These are phyloP conservation scores for Glyphotaelius pellucidus DNA, from an alignment of 2,888 invertebrate species.

Conservation along the genomic window DNA sequence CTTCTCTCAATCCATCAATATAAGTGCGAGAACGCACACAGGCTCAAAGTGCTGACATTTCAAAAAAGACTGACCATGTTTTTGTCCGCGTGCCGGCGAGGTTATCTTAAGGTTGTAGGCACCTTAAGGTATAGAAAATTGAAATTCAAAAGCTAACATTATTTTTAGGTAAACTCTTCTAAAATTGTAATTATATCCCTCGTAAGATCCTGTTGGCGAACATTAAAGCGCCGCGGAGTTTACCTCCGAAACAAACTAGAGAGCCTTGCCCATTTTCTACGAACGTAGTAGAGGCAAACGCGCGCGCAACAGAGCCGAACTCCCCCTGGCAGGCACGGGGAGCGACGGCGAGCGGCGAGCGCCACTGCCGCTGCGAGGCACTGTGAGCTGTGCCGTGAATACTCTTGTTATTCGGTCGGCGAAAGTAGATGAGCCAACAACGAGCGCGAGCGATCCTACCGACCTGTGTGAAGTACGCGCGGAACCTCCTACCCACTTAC, in stretches of 20 bases:
- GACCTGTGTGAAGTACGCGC: conserved; percentile 70
- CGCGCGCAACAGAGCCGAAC: conserved; percentile 45
- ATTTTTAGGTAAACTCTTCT: neutral
- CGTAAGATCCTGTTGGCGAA: neutral
- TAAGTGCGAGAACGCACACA: too few relatives aligned
- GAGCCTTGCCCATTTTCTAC: conserved; percentile 34
- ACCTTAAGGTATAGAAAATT: neutral
- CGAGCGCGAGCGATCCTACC: conserved; percentile 22
- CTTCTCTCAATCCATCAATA: too few relatives aligned
- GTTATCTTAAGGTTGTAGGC: too few relatives aligned
- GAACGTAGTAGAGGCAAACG: conserved; percentile 46
- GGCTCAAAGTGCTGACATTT: too few relatives aligned
- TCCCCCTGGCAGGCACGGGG: conserved; percentile 30
- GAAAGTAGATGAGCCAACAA: conserved; percentile 67
- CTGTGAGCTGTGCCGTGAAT: conserved; percentile 72
- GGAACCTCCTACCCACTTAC: conserved; percentile 56
- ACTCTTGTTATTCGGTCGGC: conserved; percentile 74
- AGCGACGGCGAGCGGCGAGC: conserved; percentile 70
- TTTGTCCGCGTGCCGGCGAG: neutral
- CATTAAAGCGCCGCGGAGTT: neutral
- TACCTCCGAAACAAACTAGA: neutral
- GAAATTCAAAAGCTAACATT: neutral
- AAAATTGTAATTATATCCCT: neutral
- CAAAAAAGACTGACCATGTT: too few relatives aligned
- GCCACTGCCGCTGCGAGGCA: conserved; percentile 67